phyloP scores from a whole-genome alignment of 1,140 invertebrate species.

The Hypothenemus hampei region DNA sequence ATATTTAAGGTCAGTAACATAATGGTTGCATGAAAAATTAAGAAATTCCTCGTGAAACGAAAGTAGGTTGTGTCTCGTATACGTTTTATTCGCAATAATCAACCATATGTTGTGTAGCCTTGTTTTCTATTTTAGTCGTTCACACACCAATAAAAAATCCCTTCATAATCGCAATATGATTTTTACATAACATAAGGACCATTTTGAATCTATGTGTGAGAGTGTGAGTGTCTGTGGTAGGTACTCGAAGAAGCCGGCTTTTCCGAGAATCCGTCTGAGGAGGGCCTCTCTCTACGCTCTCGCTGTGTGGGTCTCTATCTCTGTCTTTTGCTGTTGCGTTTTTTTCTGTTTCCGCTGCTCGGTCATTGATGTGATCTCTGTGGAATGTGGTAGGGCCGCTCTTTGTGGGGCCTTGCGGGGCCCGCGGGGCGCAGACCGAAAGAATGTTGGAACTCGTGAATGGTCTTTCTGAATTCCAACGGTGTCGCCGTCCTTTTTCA shows the following conservation, averaged over 20 bases:
- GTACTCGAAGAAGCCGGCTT: conserved; percentile 26
- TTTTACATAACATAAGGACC: background rate
- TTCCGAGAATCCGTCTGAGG: conserved; percentile 36
- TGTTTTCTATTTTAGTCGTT: conserved; percentile 9
- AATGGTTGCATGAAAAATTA: background rate
- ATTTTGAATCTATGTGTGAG: no score
- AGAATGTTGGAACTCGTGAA: conserved; percentile 47
- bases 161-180: background rate
- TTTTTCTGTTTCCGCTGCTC: conserved; percentile 42
- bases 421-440: conserved; percentile 29
- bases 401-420: conserved; percentile 26
- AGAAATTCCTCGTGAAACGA: background rate
- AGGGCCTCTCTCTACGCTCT: no score
- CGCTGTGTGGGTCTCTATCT: conserved; percentile 32
- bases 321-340: conserved; percentile 30
- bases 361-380: conserved; percentile 47
- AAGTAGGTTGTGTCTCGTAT: conserved; percentile 2
- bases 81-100: conserved; percentile 7
- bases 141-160: background rate
- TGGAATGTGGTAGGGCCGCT: conserved; percentile 46
- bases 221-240: conserved; percentile 17
- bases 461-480: conserved; percentile 43
- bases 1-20: conserved; percentile 15
- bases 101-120: conserved; percentile 32
- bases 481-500: conserved; percentile 35